Evolutionary conservation across 2,888 invertebrate genomes (phyloP).

Genomic region (Strigamia maritima): DNA sequence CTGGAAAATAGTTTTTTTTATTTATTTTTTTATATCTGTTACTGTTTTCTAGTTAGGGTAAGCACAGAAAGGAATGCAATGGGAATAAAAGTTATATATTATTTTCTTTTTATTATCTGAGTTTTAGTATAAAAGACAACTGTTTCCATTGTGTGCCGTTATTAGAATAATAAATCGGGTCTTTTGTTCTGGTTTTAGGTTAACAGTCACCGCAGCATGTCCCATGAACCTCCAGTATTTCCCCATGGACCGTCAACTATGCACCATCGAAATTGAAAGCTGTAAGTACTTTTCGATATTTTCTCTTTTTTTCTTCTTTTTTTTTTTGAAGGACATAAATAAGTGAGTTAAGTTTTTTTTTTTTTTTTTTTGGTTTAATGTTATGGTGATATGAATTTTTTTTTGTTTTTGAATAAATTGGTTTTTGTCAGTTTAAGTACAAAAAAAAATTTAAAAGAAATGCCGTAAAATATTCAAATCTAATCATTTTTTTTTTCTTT

Average conservation of each 20-base stretch:
- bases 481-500: neutral
- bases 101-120: neutral
- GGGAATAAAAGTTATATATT: neutral
- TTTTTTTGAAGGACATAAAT: slow-evolving; percentile 46
- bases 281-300: slow-evolving; percentile 70
- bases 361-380: too few species aligned
- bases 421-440: neutral
- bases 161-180: slow-evolving; percentile 13
- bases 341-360: too few species aligned
- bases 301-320: slow-evolving; percentile 10
- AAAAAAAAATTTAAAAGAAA: too few species aligned
- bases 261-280: slow-evolving; percentile 94
- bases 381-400: neutral
- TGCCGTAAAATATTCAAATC: neutral
- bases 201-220: slow-evolving; percentile 92
- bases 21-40: too few species aligned
- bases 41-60: neutral
- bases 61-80: neutral
- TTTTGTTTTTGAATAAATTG: neutral
- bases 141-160: neutral
- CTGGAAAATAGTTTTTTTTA: neutral
- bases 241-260: slow-evolving; percentile 91
- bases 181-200: slow-evolving; percentile 56
- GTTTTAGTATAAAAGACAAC: neutral
- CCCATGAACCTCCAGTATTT: slow-evolving; percentile 95